Evolutionary conservation across 2,797 vertebrate species (phyloP).

Genomic region (Gymnoscopelus braueri): DNA sequence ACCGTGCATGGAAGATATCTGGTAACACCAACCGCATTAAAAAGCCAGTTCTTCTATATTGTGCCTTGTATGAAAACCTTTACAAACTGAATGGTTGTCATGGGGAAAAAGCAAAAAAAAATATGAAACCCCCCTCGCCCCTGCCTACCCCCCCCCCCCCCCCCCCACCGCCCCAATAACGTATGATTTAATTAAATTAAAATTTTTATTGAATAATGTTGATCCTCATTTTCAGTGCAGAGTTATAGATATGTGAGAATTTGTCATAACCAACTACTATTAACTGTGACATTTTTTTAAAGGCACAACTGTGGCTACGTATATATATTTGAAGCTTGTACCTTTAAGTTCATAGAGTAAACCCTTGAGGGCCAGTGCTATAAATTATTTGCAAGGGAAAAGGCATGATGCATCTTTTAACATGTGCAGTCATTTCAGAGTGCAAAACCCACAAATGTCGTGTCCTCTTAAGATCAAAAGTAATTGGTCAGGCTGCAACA

Average conservation of each 20-base stretch:
- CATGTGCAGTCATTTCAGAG: slow-evolving; percentile 91
- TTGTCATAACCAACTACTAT: slow-evolving; percentile 39
- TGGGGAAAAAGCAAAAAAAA: not conserved
- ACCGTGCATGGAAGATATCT: slow-evolving; percentile 39
- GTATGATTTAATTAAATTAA: not conserved
- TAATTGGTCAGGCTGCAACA: slow-evolving; percentile 91
- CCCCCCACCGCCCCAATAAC: too few species aligned
- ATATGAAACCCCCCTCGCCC: not conserved
- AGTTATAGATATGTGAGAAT: slow-evolving; percentile 8
- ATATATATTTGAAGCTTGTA: slow-evolving; percentile 78
- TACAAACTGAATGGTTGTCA: not conserved
- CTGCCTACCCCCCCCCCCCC: too few species aligned
- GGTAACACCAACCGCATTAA: slow-evolving; percentile 25
- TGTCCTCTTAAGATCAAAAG: slow-evolving; percentile 95
- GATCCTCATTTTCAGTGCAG: not conserved
- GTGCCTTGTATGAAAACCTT: not conserved
- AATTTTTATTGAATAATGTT: not conserved
- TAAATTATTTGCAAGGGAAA: slow-evolving; percentile 84
- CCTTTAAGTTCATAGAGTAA: slow-evolving; percentile 83
- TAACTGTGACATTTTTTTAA: slow-evolving; percentile 52
- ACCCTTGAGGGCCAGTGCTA: slow-evolving; percentile 71
- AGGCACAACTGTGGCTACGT: slow-evolving; percentile 49
- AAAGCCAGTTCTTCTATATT: slow-evolving; percentile 1
- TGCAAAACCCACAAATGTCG: slow-evolving; percentile 92
- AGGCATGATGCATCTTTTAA: slow-evolving; percentile 89